Conservation (phyloP, 1,140 invertebrate species). For the Brachionus paranguensis region DNA sequence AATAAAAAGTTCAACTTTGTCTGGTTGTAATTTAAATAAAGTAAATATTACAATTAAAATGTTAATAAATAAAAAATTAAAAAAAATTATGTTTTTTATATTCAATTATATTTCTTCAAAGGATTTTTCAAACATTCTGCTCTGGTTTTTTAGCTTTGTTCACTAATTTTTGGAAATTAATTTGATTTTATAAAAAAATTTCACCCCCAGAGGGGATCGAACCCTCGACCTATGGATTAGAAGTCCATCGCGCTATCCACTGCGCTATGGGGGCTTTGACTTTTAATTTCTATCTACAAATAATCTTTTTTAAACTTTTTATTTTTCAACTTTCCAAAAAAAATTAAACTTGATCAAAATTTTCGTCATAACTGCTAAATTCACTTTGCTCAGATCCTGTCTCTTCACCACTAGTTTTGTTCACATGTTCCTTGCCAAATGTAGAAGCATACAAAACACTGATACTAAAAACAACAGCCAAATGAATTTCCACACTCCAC, state of each 20-base stretch:
- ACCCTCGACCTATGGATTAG: background rate
- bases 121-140: no score
- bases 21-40: no score
- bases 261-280: background rate
- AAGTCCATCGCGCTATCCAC: background rate
- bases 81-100: no score
- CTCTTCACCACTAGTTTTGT: background rate
- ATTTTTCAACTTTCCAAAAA: no score
- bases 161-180: no score
- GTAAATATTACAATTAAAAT: no score
- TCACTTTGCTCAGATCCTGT: background rate
- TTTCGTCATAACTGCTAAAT: background rate
- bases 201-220: background rate
- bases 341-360: background rate
- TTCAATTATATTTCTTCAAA: no score
- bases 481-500: background rate
- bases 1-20: no score
- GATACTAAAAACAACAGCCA: background rate
- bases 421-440: background rate
- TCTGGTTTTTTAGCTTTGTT: no score
- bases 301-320: background rate
- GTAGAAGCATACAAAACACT: background rate
- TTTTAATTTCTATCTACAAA: background rate
- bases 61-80: no score
- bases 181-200: no score